Evolutionary conservation across 2,797 vertebrate species (phyloP), one percentile per base, ranked within the genome.

Genomic region (Falco naumanni): DNA sequence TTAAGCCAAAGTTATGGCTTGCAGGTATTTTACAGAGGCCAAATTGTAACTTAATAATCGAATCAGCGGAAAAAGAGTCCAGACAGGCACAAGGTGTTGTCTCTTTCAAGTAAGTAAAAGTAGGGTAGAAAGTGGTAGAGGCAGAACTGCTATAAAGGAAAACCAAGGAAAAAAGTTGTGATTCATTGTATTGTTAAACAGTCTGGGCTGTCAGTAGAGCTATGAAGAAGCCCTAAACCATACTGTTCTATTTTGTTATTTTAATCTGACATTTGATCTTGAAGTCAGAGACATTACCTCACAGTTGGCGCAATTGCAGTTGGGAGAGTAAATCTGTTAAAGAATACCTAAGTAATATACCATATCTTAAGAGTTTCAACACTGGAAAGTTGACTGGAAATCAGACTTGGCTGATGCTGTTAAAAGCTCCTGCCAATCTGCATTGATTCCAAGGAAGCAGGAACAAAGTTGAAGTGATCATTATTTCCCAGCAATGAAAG

Each of bases 211-310:
- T 57, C 59, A 83, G 76, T 33, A 92, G 53, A 74, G 41, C 57
- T 66, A n/a, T 18, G 75, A 95, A 93, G 94, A 95, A 96, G 84
- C 33, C 71, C 50, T 82, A 86, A 91, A 91, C 53, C 39, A 93
- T 33, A 79, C 87, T 65, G 83, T 70, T 89, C 70, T 82, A 77
- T 83, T 96, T 96, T 95, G 94, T 94, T 89, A 93, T 95, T 96
- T 92, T 79, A 95, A 93, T 97, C 66, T 96, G 95, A 96, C 88
- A 97, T 96, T 92, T 95, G 91, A 96, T 96, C 86, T 86, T 86
- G 74, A 87, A 93, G 89, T 94, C 94, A 94, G 95, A 97, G 95
- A 97, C 90, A 83, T 97, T 96, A 96, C 94, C 94, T 96, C 95
- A 97, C 90, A 95, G 80, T 20, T 97, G 97, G 96, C 94, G 1